Evolutionary conservation across 2,888 invertebrate species (phyloP).

Genomic region (Calliscelio sp.): DNA sequence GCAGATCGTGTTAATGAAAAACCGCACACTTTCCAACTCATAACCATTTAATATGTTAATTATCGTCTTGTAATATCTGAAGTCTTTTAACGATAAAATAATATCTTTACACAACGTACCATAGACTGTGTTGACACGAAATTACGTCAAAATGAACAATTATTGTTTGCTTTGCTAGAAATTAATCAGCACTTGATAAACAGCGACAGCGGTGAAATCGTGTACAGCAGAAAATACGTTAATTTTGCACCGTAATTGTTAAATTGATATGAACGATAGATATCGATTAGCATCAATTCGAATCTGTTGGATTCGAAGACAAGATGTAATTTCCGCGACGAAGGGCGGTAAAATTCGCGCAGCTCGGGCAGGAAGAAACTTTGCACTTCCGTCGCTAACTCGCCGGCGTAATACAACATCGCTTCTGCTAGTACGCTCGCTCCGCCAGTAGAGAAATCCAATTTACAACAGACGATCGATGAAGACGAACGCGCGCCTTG

Average conservation of each 20-base stretch:
- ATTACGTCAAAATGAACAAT: conserved; percentile 7
- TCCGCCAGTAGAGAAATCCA: conserved; percentile 71
- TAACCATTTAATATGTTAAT: no score
- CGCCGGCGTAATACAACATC: conserved; percentile 71
- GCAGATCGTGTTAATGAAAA: conserved; percentile 1
- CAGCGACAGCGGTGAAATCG: conserved; percentile 17
- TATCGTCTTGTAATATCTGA: no score
- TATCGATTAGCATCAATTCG: conserved; percentile 67
- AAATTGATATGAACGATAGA: conserved; percentile 65
- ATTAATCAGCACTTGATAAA: conserved; percentile 41
- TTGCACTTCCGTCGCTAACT: conserved; percentile 72
- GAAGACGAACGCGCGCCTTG: conserved; percentile 73
- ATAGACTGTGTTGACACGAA: neutral
- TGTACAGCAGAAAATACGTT: conserved; percentile 52
- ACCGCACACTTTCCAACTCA: no score
- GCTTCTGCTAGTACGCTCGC: conserved; percentile 62
- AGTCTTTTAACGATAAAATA: neutral
- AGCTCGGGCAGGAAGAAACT: conserved; percentile 68
- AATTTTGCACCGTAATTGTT: conserved; percentile 48
- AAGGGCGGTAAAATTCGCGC: conserved; percentile 63
- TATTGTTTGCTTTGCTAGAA: neutral
- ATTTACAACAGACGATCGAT: conserved; percentile 74
- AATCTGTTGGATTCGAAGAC: conserved; percentile 61
- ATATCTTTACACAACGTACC: neutral
- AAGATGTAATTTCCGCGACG: conserved; percentile 65